Base-by-base conservation (phyloP, 92 coral and sea anemone genomes). In the Micromussa lordhowensis region DNA sequence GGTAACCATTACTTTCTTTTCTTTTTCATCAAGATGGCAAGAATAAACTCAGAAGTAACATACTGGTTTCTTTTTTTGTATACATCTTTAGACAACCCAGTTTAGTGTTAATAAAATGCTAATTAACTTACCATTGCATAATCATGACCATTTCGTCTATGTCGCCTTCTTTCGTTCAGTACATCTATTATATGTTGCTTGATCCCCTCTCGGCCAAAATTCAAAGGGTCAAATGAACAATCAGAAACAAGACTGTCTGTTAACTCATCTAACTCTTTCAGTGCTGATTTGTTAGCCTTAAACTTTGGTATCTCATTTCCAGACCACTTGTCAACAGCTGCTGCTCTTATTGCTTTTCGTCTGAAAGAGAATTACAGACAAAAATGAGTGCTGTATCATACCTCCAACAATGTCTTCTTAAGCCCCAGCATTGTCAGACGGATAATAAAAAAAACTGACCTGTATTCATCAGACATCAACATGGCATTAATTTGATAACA, bases 231-330 rank as follows among this genome's bases (percentile, higher is more conserved):
- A 87, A 79, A 87, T 0, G 70, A 78, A 8, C 90, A 87, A 4
- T 69, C 85, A 7, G 40, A 0, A 18, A 49, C 73, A 18, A 87
- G 90, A 4, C 68, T 69, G n/a, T 79, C 51, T 16, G 69, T 79
- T 22, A 79, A 24, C 54, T 54, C 61, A 14, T 88, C 78, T 29
- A 88, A 44, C 31, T 88, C 26, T 16, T 69, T 53, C 19, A 15
- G 6, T 0, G 82, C 28, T 12, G 11, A 48, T 26, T 72, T 88
- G 58, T 38, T 24, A 4, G 21, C 16, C 55, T 88, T 88, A 66
- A 81, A 88, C 9, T 73, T 88, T 5, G 86, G 86, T 0, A 81
- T 22, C 38, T 88, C 49, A n/a, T 88, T 88, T 44, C 91, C 91
- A 16, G 86, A 86, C 55, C 83, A 87, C 18, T 6, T 32, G 22